Conservation (phyloP, 2,113 vertebrate genomes). For the Hystrix cristata region DNA sequence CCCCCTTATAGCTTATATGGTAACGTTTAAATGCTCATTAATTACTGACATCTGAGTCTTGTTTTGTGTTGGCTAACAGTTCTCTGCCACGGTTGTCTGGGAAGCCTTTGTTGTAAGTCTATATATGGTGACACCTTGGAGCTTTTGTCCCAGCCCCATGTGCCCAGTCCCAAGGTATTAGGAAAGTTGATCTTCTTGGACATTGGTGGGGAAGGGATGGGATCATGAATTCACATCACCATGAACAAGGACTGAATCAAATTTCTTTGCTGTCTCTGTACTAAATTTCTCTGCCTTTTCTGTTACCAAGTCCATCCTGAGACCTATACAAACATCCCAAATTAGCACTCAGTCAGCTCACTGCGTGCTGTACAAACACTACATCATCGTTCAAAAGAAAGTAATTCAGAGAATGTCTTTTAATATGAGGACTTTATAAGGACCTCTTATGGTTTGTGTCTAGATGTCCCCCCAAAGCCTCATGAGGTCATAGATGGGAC, state of each 20-base stretch:
- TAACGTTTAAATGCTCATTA: not conserved
- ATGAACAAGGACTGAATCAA: not conserved
- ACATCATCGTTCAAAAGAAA: not conserved
- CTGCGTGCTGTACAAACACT: not conserved
- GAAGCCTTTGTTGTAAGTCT: not conserved
- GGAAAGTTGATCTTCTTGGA: not conserved
- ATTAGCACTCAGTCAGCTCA: not conserved
- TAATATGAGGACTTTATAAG: not conserved
- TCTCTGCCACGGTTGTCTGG: not conserved
- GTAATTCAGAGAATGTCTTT: constrained; percentile 37
- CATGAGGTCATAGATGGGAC: too few species aligned
- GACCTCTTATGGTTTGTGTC: not conserved
- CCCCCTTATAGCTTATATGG: not conserved
- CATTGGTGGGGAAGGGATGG: not conserved
- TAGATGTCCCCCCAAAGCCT: too few species aligned
- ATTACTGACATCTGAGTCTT: not conserved
- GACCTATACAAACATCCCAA: constrained; percentile 18
- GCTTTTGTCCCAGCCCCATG: not conserved
- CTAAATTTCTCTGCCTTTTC: constrained; percentile 20
- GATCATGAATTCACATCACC: not conserved
- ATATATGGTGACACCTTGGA: not conserved
- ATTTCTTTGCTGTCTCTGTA: not conserved
- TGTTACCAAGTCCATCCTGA: not conserved
- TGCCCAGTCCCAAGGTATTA: not conserved
- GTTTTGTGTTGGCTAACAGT: not conserved